Evolutionary conservation across 2,888 invertebrate species (phyloP).

Genomic region (Nomada ferruginata): DNA sequence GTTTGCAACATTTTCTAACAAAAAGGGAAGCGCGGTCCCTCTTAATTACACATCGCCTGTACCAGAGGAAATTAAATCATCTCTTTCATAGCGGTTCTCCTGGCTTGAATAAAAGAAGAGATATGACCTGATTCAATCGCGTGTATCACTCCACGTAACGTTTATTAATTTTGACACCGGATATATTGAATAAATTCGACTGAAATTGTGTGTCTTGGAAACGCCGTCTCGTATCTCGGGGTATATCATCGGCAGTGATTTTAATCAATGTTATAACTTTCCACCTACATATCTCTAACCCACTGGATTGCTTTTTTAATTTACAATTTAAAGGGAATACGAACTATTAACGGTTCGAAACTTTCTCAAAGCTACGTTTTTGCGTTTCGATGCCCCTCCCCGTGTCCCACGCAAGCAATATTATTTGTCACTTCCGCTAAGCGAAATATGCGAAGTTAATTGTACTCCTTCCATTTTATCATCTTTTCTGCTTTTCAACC

Average conservation of each 20-base stretch:
- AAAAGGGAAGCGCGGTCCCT: slow-evolving; percentile 2
- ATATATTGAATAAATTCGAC: neutral
- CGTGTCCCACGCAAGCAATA: slow-evolving; percentile 10
- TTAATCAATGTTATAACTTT: slow-evolving; percentile 6
- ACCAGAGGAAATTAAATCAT: slow-evolving; percentile 8
- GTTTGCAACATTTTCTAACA: neutral
- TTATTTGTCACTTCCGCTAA: slow-evolving; percentile 28
- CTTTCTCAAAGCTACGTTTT: slow-evolving; percentile 27
- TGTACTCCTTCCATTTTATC: neutral
- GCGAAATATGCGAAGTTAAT: slow-evolving; percentile 50
- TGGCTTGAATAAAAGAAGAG: slow-evolving; percentile 8
- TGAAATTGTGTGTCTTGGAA: neutral
- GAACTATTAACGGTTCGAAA: slow-evolving; percentile 19
- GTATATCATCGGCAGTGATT: slow-evolving; percentile 4
- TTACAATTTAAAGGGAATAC: neutral
- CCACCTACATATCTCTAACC: neutral
- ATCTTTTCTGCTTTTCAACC: neutral
- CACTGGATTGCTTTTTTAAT: neutral
- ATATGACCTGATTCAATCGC: slow-evolving; percentile 2
- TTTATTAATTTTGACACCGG: slow-evolving; percentile 9
- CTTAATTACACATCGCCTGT: neutral
- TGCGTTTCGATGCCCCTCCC: neutral
- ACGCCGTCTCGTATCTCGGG: slow-evolving; percentile 44
- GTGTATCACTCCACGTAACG: slow-evolving; percentile 23
- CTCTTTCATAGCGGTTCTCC: slow-evolving; percentile 4